phyloP scores from a whole-genome alignment of 1,140 invertebrate genomes.

The Drosophila ercepeae region DNA sequence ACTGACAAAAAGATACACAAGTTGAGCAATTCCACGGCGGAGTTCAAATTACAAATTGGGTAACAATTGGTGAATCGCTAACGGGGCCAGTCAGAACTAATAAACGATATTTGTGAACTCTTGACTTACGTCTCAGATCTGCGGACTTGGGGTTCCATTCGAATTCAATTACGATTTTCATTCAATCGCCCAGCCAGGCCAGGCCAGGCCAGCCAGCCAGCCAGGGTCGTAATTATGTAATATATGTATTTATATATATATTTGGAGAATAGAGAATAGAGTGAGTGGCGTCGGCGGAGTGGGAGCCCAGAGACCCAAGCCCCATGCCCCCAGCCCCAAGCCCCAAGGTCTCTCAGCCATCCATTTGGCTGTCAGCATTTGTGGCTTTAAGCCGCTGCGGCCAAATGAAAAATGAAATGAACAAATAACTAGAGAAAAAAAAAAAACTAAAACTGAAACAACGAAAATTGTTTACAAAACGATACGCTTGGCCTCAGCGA shows the following conservation, averaged over 20 bases:
- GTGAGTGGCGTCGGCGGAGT: conserved; percentile 28
- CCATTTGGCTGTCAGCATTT: conserved; percentile 71
- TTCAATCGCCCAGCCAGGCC: conserved; percentile 48
- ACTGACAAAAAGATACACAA: conserved; percentile 29
- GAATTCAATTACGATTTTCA: conserved; percentile 46
- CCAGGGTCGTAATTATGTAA: conserved; percentile 74
- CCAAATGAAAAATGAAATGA: conserved; percentile 42
- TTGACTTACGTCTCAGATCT: conserved; percentile 2
- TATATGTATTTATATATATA: conserved; percentile 28
- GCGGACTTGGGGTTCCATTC: conserved; percentile 15
- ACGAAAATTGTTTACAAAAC: conserved; percentile 60
- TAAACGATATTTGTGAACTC: conserved; percentile 48
- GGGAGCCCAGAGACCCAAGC: conserved; percentile 18
- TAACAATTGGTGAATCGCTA: conserved; percentile 30
- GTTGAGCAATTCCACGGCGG: conserved; percentile 32
- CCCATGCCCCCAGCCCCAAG: not conserved
- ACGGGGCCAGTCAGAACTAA: conserved; percentile 18
- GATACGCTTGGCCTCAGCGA: conserved; percentile 53
- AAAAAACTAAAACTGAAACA: conserved; percentile 10
- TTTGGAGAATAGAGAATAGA: conserved; percentile 41
- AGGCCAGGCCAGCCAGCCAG: too few species aligned
- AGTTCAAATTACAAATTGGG: conserved; percentile 53
- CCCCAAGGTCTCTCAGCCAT: conserved; percentile 69
- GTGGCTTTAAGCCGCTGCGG: conserved; percentile 35
- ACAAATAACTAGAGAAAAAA: conserved; percentile 1